phyloP scores from a whole-genome alignment of 92 coral and sea anemone species.

The Actinernus sp. region DNA sequence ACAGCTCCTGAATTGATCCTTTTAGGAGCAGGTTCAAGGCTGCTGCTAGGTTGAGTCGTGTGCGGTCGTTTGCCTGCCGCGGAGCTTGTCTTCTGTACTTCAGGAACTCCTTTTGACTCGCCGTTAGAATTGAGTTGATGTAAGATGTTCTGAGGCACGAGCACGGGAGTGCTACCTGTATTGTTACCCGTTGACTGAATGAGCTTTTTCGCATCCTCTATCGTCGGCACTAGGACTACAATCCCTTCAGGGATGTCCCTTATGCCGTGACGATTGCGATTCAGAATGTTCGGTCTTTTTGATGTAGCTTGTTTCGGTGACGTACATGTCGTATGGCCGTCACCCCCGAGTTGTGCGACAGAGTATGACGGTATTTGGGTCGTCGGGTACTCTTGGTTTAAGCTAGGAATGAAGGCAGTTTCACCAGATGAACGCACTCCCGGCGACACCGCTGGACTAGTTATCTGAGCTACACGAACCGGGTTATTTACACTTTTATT shows the following conservation, averaged over 20 bases:
- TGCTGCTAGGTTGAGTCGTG: slow-evolving; percentile 4
- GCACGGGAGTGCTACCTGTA: slow-evolving; percentile 77
- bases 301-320: slow-evolving; percentile 45
- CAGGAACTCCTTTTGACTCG: slow-evolving; percentile 4
- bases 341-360: slow-evolving; percentile 35
- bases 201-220: slow-evolving; percentile 87
- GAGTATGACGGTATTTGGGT: slow-evolving; percentile 53
- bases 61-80: slow-evolving; percentile 27
- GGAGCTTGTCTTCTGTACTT: slow-evolving; percentile 1
- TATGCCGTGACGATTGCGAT: slow-evolving; percentile 62
- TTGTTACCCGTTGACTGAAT: slow-evolving; percentile 79
- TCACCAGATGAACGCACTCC: too few relatives aligned
- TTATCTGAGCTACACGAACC: not conserved
- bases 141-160: slow-evolving; percentile 80
- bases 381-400: slow-evolving; percentile 13
- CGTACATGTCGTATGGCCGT: slow-evolving; percentile 23
- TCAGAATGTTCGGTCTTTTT: slow-evolving; percentile 83
- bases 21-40: not conserved
- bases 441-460: not conserved
- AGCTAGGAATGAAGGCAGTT: not conserved
- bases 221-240: slow-evolving; percentile 90
- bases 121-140: slow-evolving; percentile 35
- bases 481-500: not conserved
- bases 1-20: not conserved
- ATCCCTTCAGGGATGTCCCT: slow-evolving; percentile 84